Percentiles rank a stretch among this genome's conserved stretches.
Evolutionary conservation across 2,888 invertebrate species (phyloP).

Genomic region (Andrena bucephala): DNA sequence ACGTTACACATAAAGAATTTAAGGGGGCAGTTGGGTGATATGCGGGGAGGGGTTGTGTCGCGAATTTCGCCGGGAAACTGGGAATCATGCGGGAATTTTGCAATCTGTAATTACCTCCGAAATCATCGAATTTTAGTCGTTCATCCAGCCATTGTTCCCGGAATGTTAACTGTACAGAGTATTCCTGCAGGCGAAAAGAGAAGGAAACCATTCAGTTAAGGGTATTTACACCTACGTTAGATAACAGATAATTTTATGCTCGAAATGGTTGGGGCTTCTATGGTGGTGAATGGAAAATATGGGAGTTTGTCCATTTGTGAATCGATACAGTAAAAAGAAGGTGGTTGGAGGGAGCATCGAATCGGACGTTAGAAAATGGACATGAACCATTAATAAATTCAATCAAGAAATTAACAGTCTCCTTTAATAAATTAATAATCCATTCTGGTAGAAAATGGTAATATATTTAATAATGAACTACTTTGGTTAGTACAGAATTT

Average conservation of each 20-base stretch:
- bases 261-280: constrained; percentile 32
- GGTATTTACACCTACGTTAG: not conserved
- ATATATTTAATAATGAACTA: no score
- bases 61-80: no score
- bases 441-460: not conserved
- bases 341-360: not conserved
- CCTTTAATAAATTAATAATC: not conserved
- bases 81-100: not conserved
- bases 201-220: constrained; percentile 14
- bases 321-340: not conserved
- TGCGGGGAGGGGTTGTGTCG: not conserved
- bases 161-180: constrained; percentile 98
- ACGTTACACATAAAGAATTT: not conserved
- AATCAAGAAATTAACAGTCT: not conserved
- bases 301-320: not conserved
- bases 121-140: constrained; percentile 94
- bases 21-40: not conserved
- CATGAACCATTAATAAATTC: not conserved
- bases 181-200: constrained; percentile 90
- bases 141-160: constrained; percentile 99
- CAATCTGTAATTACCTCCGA: constrained; percentile 89
- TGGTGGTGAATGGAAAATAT: not conserved
- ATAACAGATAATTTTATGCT: constrained; percentile 36
- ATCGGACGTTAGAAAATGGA: not conserved
- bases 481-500: not conserved